phyloP scores from a whole-genome alignment of 1,140 invertebrate species.

The Hylaeus volcanicus region DNA sequence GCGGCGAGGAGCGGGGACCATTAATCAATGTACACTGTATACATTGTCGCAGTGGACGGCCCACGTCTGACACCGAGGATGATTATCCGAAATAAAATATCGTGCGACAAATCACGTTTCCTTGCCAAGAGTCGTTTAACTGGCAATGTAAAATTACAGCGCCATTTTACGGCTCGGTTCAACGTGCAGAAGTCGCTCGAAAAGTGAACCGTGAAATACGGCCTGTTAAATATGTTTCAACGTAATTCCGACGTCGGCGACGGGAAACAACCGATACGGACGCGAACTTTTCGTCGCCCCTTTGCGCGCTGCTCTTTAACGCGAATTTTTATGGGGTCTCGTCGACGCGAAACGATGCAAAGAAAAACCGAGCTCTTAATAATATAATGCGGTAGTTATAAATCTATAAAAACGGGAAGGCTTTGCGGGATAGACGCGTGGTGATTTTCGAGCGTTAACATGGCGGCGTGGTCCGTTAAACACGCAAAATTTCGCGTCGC shows the following conservation, averaged over 20 bases:
- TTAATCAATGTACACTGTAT: slow-evolving; percentile 58
- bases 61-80: slow-evolving; percentile 61
- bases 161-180: slow-evolving; percentile 23
- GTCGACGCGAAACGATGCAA: no score
- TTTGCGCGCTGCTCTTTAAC: no score
- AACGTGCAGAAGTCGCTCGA: slow-evolving; percentile 26
- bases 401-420: no score
- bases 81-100: slow-evolving; percentile 66
- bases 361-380: no score
- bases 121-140: slow-evolving; percentile 63
- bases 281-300: neutral
- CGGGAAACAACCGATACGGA: neutral
- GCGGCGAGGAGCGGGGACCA: slow-evolving; percentile 36
- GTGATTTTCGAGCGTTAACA: neutral
- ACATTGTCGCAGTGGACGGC: slow-evolving; percentile 55
- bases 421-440: neutral
- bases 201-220: slow-evolving; percentile 35
- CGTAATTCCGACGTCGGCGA: neutral
- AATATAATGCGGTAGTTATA: no score
- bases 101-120: slow-evolving; percentile 63
- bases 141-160: slow-evolving; percentile 53
- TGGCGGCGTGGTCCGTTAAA: slow-evolving; percentile 6
- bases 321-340: neutral
- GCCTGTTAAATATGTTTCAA: slow-evolving; percentile 17
- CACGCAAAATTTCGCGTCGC: slow-evolving; percentile 19